Evolutionary conservation across 2,113 vertebrate genomes (phyloP).

Genomic region (Arvicanthis niloticus): DNA sequence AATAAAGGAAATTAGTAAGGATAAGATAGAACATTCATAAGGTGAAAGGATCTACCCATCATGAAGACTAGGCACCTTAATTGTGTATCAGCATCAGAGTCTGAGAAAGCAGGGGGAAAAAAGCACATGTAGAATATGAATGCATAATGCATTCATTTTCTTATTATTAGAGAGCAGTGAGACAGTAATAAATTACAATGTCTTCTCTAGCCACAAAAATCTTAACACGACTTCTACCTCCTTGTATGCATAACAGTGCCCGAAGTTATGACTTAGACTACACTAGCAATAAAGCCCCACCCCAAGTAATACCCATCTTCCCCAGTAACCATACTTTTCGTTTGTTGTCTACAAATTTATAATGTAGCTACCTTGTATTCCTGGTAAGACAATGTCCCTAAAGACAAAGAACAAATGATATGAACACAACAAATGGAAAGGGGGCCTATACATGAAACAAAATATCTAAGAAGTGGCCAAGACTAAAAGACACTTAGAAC

Average conservation of each 20-base stretch:
- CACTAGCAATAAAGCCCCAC: not conserved
- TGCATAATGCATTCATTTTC: not conserved
- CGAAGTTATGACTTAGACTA: not conserved
- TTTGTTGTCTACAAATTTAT: conserved; percentile 13
- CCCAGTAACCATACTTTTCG: not conserved
- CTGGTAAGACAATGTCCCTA: not conserved
- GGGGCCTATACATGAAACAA: not conserved
- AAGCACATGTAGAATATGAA: not conserved
- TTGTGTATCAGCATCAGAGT: not conserved
- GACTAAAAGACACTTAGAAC: not conserved
- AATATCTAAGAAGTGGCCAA: not conserved
- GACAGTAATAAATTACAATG: not conserved
- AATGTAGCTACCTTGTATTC: not conserved
- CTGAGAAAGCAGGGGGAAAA: not conserved
- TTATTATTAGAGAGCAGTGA: not conserved
- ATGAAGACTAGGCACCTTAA: not conserved
- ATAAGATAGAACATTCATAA: not conserved
- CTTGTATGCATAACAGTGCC: not conserved
- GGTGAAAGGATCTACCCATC: not conserved
- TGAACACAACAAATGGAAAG: not conserved
- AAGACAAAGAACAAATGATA: not conserved
- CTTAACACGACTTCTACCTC: not conserved
- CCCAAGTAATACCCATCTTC: not conserved
- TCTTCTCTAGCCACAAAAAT: not conserved
- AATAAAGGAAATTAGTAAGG: conserved; percentile 27